Percentiles rank a stretch among this genome's conserved stretches.
Conservation (phyloP, 2,113 vertebrate species). For the Bubo scandiacus region DNA sequence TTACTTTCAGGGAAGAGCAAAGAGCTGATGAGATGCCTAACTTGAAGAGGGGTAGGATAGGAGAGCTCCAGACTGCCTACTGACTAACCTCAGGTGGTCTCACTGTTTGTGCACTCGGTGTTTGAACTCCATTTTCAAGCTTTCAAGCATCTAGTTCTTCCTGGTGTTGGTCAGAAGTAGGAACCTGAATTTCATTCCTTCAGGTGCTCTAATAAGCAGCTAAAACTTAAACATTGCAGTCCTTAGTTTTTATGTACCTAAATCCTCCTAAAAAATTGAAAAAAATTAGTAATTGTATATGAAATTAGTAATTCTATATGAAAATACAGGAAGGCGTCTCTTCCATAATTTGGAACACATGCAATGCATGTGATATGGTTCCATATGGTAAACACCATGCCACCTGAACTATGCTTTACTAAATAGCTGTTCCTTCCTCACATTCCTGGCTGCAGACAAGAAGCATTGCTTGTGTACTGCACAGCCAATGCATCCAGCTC, state of each 20-base stretch:
- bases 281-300: neutral
- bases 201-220: neutral
- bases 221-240: neutral
- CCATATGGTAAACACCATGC: neutral
- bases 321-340: neutral
- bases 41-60: neutral
- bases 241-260: neutral
- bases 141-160: neutral
- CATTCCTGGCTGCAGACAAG: neutral
- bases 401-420: neutral
- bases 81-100: neutral
- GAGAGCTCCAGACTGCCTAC: neutral
- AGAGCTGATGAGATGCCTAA: neutral
- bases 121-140: neutral
- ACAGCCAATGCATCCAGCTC: neutral
- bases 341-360: neutral
- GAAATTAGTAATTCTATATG: neutral
- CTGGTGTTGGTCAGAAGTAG: neutral
- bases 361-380: neutral
- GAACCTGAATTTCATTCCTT: neutral
- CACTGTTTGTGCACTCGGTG: neutral
- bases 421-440: neutral
- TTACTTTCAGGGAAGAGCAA: neutral
- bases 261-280: neutral
- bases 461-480: neutral